Percentiles rank a stretch among this genome's conserved stretches.
phyloP scores from a whole-genome alignment of 2,797 vertebrate species.

The Sebastes reedi region DNA sequence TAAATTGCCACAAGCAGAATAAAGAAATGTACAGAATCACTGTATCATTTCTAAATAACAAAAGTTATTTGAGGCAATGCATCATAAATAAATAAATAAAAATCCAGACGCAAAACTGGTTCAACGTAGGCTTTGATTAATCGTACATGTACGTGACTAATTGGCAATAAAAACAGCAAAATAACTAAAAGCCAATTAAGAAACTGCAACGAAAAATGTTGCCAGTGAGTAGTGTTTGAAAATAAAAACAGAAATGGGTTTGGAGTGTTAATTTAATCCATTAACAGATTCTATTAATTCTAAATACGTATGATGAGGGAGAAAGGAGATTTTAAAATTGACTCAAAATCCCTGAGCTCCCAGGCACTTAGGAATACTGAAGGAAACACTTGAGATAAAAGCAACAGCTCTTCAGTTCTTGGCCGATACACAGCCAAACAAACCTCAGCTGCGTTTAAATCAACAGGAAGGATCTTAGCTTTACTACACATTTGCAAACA shows the following conservation, averaged over 20 bases:
- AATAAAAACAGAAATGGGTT: not conserved
- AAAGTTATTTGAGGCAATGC: conserved; percentile 4
- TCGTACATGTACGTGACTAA: not conserved
- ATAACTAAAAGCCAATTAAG: conserved; percentile 25
- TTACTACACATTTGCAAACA: conserved; percentile 1
- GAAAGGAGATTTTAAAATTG: conserved; percentile 33
- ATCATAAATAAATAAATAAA: conserved; percentile 69
- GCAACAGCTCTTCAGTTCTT: conserved; percentile 9
- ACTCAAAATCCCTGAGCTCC: conserved; percentile 72
- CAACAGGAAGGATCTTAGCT: not conserved
- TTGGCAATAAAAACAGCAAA: conserved; percentile 24
- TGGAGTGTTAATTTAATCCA: conserved; percentile 10
- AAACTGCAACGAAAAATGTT: conserved; percentile 20
- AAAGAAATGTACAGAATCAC: conserved; percentile 26
- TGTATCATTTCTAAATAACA: conserved; percentile 37
- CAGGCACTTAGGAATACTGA: conserved; percentile 72
- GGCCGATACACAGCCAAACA: not conserved
- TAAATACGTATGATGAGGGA: conserved; percentile 18
- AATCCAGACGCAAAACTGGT: conserved; percentile 15
- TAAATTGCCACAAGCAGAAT: conserved; percentile 9
- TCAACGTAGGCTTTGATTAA: conserved; percentile 21
- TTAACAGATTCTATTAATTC: not conserved
- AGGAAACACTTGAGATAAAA: conserved; percentile 32
- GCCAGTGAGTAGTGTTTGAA: conserved; percentile 26
- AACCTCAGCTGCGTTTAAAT: not conserved